These are phyloP conservation scores for Masnerella sp. DNA, from an alignment of 2,888 invertebrate genomes.

Conservation along the genomic window DNA sequence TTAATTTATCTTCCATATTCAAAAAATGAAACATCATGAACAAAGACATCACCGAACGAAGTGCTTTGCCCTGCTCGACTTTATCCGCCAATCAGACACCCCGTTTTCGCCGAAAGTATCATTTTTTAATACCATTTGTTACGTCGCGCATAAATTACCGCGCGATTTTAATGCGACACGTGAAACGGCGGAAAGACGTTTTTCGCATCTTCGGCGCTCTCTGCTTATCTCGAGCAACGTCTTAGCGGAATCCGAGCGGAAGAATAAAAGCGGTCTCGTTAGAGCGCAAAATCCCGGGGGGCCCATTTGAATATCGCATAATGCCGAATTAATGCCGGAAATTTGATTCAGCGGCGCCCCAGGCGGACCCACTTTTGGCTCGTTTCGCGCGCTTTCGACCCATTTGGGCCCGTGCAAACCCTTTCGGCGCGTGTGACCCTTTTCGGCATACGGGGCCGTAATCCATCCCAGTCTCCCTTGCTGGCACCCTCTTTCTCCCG, in stretches of 20 bases:
- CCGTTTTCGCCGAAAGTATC: conserved; percentile 52
- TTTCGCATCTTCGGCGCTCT: conserved; percentile 21
- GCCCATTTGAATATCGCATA: conserved; percentile 77
- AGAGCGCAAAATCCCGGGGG: conserved; percentile 72
- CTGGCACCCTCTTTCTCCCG: conserved; percentile 46
- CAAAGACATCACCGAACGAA: conserved; percentile 62
- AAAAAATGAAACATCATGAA: conserved; percentile 74
- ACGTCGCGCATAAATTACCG: conserved; percentile 20
- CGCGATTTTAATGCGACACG: conserved; percentile 33
- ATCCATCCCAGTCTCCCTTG: conserved; percentile 61
- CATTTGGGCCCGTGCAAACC: conserved; percentile 47
- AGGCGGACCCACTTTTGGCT: conserved; percentile 62
- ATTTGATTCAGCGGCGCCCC: conserved; percentile 72
- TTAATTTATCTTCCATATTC: conserved; percentile 77
- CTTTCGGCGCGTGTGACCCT: conserved; percentile 41
- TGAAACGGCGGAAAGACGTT: conserved; percentile 2
- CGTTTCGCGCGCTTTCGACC: conserved; percentile 61
- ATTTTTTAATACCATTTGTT: conserved; percentile 53
- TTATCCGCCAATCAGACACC: conserved; percentile 60
- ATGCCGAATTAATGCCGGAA: conserved; percentile 77
- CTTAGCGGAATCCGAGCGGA: conserved; percentile 20
- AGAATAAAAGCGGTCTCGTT: conserved; percentile 66
- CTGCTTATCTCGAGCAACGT: conserved; percentile 17
- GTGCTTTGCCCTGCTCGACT: conserved; percentile 58
- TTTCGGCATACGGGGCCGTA: conserved; percentile 62